Base-by-base conservation (phyloP, 2,113 vertebrate genomes). In the Dolichallabes microphthalmus region DNA sequence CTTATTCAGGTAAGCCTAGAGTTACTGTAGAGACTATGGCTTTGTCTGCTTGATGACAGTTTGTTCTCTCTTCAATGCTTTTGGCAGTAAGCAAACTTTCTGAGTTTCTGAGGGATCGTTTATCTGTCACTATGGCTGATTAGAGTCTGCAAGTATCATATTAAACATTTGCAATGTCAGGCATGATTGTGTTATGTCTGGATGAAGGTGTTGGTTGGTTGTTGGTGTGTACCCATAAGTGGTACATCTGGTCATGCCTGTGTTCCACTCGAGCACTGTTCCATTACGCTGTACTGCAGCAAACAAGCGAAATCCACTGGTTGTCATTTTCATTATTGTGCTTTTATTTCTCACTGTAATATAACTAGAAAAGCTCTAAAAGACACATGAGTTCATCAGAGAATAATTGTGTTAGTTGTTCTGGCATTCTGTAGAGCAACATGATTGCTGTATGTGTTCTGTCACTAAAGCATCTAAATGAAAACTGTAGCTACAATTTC, bases 1-100 rank as follows among this genome's bases (percentile, higher is more conserved):
- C 94, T 98, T 77, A 95, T 98, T 88, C 97, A 99, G 97, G 98
- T 99, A 96, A 76, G 94, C 83, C 20, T 7, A 22, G 57, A 17
- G 55, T 25, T 64, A 52, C n/a, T n/a, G n/a, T 61, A n/a, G 53
- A 8, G 2, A 2, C 9, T 20, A 1, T 45, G 13, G 32, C 60
- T 71, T 75, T 39, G 6, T 50, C 15, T 50, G 17, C 60, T 35
- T 63, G 57, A 39, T 45, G 77, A 35, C 61, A 30, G 25, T 27
- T 82, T 52, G 13, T 71, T 61, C 45, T 66, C 74, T 76, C 25
- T 39, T 22, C n/a, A 15, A 74, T 58, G 22, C 73, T 60, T 73
- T 84, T 64, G 64, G 77, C 60, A 27, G 17, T 39, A 39, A 20
- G 57, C 35, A 64, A 80, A 45, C 10, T 57, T 20, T 71, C n/a